Evolutionary conservation across 2,888 invertebrate genomes (phyloP).

Genomic region (Cabera pusaria): DNA sequence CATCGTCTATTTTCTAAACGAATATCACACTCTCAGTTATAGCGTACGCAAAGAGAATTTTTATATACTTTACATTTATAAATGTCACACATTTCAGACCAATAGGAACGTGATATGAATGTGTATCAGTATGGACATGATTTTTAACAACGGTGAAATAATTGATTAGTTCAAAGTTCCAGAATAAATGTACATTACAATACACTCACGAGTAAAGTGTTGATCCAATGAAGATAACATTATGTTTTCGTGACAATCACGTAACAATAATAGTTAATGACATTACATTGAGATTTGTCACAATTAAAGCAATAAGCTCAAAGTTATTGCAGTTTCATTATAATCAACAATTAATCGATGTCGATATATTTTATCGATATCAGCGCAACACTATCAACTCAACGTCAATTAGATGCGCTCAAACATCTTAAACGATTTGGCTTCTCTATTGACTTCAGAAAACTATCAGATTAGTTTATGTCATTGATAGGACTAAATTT

Average conservation of each 20-base stretch:
- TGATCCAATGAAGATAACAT: too few species aligned
- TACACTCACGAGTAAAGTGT: constrained; percentile 10
- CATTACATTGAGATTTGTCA: too few species aligned
- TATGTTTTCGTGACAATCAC: too few species aligned
- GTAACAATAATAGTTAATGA: too few species aligned
- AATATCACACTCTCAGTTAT: constrained; percentile 61
- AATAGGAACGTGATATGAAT: constrained; percentile 50
- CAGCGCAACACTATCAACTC: constrained; percentile 13
- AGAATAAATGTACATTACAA: constrained; percentile 29
- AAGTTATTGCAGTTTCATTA: too few species aligned
- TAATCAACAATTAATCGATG: constrained; percentile 12
- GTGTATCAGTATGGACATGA: constrained; percentile 38
- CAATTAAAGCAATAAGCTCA: constrained; percentile 1
- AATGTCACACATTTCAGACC: constrained; percentile 44
- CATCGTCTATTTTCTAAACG: constrained; percentile 58
- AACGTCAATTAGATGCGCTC: constrained; percentile 29
- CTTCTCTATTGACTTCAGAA: constrained; percentile 58
- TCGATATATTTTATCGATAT: background rate
- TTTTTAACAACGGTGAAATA: constrained; percentile 31
- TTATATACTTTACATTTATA: constrained; percentile 16
- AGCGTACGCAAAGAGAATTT: constrained; percentile 37
- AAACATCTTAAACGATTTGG: constrained; percentile 46
- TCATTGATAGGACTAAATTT: constrained; percentile 68
- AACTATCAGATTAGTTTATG: constrained; percentile 36
- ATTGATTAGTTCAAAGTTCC: constrained; percentile 36